Evolutionary conservation across 2,797 vertebrate genomes (phyloP), one percentile per base, ranked within the genome.

Genomic region (Aulostomus chinensis): DNA sequence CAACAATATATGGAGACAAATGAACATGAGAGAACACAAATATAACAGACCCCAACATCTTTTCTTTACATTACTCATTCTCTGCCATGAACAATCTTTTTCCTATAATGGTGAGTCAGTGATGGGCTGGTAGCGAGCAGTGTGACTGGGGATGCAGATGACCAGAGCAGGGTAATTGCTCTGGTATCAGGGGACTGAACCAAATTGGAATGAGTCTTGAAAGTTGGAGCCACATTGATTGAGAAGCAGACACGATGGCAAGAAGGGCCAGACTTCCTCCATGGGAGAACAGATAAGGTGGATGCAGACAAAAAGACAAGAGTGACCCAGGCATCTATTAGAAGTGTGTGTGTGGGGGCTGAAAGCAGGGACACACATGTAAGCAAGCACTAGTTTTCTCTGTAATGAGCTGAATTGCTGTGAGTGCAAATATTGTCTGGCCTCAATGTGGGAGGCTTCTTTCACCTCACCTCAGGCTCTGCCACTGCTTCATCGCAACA

Each of bases 141-240:
- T 41, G 39, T 49, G 57, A 72, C 24, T 14, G 56, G 75, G 68
- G 74, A 83, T 72, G 76, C 72, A 78, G 68, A 85, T 78, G 78
- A 69, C 69, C 73, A 60, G 79, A 58, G 60, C 64, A 35, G 61
- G 71, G 79, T 88, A 90, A 89, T 88, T 89, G 85, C 86, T 78
- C 66, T 49, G 58, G 78, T 70, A 80, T 84, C 75, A 5, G 49
- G 80, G 81, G 74, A 64, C 14, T 10, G 66, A 58, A 72, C 77
- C 65, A 80, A 85, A 86, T 86, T 87, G 78, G 80, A 87, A 83
- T 70, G 71, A 82, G 74, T 81, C 76, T 76, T 64, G 67, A 77
- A 80, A 81, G 80, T 73, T 65, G 58, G 66, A 67, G 54, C 60
- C 49, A 31, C 16, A 32, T 59, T 87, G 85, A 87, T 82, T 81